phyloP scores from a whole-genome alignment of 2,888 invertebrate genomes.

The Lamproptera curius region DNA sequence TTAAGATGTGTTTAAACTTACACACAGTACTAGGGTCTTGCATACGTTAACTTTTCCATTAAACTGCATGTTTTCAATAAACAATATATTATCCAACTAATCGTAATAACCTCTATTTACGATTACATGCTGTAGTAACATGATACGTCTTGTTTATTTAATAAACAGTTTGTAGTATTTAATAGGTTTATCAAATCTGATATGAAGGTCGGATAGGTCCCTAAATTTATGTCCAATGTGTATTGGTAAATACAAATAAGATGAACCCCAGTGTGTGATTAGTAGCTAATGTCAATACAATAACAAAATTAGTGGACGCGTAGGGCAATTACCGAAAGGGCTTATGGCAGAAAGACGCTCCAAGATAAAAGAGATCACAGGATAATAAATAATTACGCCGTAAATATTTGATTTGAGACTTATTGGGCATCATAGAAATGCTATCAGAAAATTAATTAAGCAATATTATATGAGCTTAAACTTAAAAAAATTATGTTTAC shows the following conservation, averaged over 20 bases:
- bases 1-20: too few species aligned
- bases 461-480: too few species aligned
- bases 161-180: slow-evolving; percentile 15
- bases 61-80: too few species aligned
- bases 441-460: too few species aligned
- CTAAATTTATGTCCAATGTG: slow-evolving; percentile 16
- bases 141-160: slow-evolving; percentile 11
- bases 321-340: not conserved
- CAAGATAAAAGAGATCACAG: not conserved
- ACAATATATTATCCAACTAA: too few species aligned
- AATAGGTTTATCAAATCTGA: slow-evolving; percentile 22
- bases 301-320: not conserved
- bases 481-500: too few species aligned
- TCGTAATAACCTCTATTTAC: too few species aligned
- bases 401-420: not conserved
- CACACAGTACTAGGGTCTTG: too few species aligned
- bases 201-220: slow-evolving; percentile 19
- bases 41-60: too few species aligned
- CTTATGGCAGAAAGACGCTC: not conserved
- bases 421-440: too few species aligned
- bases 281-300: not conserved
- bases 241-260: not conserved
- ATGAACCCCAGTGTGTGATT: not conserved
- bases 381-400: not conserved
- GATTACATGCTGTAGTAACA: slow-evolving; percentile 3